Evolutionary conservation across 2,888 invertebrate species (phyloP).

Genomic region (Thelaira solivaga): DNA sequence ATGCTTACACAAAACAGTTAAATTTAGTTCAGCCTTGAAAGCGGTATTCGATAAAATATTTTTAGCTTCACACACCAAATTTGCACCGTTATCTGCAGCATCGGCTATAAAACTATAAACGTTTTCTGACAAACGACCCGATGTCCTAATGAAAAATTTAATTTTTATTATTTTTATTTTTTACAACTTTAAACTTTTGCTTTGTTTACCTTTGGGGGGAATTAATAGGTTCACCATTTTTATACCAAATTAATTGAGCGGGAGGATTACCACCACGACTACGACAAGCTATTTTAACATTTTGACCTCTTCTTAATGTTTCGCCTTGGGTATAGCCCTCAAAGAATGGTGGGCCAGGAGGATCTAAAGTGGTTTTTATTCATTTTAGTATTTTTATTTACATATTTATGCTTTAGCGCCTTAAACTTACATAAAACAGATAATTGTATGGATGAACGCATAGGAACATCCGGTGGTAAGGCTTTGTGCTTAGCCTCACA

Average conservation of each 20-base stretch:
- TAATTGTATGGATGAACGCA: constrained; percentile 74
- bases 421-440: constrained; percentile 73
- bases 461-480: constrained; percentile 74
- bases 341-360: constrained; percentile 74
- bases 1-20: constrained; percentile 73
- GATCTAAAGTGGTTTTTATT: constrained; percentile 67
- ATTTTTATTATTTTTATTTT: background rate
- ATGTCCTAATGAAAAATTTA: constrained; percentile 65
- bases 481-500: constrained; percentile 75
- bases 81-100: constrained; percentile 70
- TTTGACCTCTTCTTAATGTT: constrained; percentile 72
- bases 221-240: constrained; percentile 70
- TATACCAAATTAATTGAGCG: constrained; percentile 74
- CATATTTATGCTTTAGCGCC: background rate
- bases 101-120: constrained; percentile 73
- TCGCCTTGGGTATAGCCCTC: constrained; percentile 74
- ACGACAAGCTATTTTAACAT: constrained; percentile 73
- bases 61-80: constrained; percentile 73
- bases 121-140: constrained; percentile 75
- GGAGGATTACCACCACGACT: constrained; percentile 75
- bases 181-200: background rate
- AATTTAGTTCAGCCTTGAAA: constrained; percentile 70
- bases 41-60: constrained; percentile 71
- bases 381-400: background rate
- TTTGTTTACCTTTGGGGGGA: constrained; percentile 70